Evolutionary conservation across 1,140 invertebrate species (phyloP).

Genomic region (Pissodes strobi): DNA sequence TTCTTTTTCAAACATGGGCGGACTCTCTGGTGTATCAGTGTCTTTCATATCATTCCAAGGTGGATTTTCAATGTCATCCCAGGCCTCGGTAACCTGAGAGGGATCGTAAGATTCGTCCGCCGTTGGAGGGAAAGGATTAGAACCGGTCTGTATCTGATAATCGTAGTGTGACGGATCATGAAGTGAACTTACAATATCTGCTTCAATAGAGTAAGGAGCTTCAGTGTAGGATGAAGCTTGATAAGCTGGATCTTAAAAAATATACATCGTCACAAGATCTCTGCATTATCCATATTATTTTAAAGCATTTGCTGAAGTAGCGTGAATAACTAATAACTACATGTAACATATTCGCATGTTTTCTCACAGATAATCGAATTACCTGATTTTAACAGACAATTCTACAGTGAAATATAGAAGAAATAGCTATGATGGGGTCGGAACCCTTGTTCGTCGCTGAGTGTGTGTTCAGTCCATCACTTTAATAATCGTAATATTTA

Average conservation of each 20-base stretch:
- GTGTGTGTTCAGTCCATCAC: too few relatives aligned
- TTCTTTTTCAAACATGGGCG: constrained; percentile 68
- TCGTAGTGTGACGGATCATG: background rate
- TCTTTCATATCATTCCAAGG: constrained; percentile 23
- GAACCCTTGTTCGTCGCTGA: too few relatives aligned
- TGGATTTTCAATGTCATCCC: constrained; percentile 4
- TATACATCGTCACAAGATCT: too few relatives aligned
- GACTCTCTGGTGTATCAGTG: constrained; percentile 68
- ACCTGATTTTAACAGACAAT: too few relatives aligned
- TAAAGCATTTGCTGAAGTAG: too few relatives aligned
- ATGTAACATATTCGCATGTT: too few relatives aligned
- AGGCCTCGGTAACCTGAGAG: background rate
- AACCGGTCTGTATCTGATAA: constrained; percentile 2
- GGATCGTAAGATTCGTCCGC: constrained; percentile 9
- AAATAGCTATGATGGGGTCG: too few relatives aligned
- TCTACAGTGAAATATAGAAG: too few relatives aligned
- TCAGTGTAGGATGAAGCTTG: constrained; percentile 11
- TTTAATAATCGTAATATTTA: too few relatives aligned
- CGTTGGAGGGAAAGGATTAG: constrained; percentile 6
- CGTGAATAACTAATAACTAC: too few relatives aligned
- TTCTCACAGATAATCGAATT: too few relatives aligned
- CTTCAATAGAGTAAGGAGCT: background rate
- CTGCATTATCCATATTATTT: too few relatives aligned
- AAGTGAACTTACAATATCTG: background rate
- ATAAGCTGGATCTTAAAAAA: constrained; percentile 2